These are phyloP conservation scores for Anguilla pacifica DNA, from an alignment of 2,797 vertebrate species.

Conservation along the genomic window DNA sequence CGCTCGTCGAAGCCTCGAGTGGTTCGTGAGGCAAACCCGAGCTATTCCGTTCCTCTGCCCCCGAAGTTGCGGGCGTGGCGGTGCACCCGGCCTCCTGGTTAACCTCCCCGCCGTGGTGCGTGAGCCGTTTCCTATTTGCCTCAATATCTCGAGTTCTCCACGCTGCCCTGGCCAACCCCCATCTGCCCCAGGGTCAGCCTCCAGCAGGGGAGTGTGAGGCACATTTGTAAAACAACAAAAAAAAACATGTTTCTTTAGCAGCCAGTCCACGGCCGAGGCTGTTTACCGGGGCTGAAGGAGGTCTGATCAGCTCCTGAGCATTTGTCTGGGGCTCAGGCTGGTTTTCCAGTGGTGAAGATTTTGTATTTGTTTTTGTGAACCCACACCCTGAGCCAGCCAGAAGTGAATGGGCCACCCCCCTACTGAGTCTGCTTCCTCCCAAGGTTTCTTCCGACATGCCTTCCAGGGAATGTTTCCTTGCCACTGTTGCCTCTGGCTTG, in stretches of 20 bases:
- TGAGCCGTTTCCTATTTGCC: not conserved
- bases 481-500: no score
- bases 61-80: no score
- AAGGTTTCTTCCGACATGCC: no score
- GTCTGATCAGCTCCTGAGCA: no score
- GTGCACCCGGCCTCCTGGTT: not conserved
- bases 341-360: not conserved
- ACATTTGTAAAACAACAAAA: not conserved
- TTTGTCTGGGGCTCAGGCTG: not conserved
- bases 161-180: not conserved
- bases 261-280: not conserved
- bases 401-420: not conserved
- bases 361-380: not conserved
- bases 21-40: not conserved
- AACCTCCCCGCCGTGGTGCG: not conserved
- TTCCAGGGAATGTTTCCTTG: no score
- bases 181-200: not conserved
- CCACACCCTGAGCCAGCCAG: not conserved
- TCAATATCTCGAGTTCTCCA: no score
- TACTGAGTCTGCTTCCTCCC: no score
- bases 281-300: not conserved
- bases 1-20: not conserved
- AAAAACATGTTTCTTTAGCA: not conserved
- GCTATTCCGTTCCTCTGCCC: not conserved
- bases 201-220: not conserved